Conservation (phyloP, 2,113 vertebrate genomes). For the Columbina picui region DNA sequence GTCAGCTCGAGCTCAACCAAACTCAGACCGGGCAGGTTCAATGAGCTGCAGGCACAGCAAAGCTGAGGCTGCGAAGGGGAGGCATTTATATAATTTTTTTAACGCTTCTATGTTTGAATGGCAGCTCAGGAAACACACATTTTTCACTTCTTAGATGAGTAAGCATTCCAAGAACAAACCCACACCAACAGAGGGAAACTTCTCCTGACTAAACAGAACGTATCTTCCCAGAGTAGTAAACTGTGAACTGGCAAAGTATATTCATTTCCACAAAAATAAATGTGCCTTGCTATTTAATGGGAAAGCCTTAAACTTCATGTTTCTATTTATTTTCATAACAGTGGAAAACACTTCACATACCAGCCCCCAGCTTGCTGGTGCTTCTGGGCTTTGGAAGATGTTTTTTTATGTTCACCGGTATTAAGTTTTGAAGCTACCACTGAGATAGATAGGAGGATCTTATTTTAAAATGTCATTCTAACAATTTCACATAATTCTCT, state of each 20-base stretch:
- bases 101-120: constrained; percentile 53
- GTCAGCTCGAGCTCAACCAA: constrained; percentile 7
- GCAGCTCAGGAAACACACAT: constrained; percentile 61
- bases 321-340: neutral
- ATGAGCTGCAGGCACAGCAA: neutral
- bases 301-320: neutral
- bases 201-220: constrained; percentile 37
- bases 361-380: neutral
- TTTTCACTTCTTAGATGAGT: constrained; percentile 61
- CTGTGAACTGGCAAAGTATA: neutral
- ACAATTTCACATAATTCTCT: neutral
- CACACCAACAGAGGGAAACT: constrained; percentile 47
- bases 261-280: neutral
- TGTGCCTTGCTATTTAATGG: neutral
- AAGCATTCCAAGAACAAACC: constrained; percentile 65
- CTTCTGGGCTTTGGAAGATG: neutral
- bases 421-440: neutral
- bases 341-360: rapidly evolving
- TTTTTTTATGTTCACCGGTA: neutral
- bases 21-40: neutral
- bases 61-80: constrained; percentile 25
- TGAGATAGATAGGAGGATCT: neutral
- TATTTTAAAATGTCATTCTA: neutral
- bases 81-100: constrained; percentile 18
- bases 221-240: constrained; percentile 47